Percentiles rank a stretch among this genome's conserved stretches.
Evolutionary conservation across 2,113 vertebrate genomes (phyloP).

Genomic region (Condylura cristata): DNA sequence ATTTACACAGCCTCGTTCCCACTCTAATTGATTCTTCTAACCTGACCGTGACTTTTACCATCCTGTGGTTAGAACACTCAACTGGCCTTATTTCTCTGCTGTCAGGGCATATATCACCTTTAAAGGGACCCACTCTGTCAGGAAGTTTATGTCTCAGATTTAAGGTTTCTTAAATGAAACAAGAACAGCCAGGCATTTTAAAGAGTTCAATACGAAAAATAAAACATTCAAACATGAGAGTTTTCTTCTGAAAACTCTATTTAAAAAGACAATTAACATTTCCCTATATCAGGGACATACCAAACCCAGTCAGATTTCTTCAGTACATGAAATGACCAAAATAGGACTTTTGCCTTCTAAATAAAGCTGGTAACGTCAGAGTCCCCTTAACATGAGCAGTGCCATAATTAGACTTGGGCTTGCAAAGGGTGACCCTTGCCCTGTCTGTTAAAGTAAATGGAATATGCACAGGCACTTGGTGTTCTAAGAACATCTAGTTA

Average conservation of each 20-base stretch:
- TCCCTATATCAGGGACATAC: neutral
- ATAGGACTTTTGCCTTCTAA: neutral
- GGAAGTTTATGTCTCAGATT: constrained; percentile 77
- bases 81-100: constrained; percentile 71
- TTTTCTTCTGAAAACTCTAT: constrained; percentile 59
- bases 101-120: constrained; percentile 73
- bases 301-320: constrained; percentile 33
- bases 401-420: neutral
- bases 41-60: constrained; percentile 81
- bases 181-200: constrained; percentile 58
- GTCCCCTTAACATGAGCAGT: neutral
- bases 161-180: constrained; percentile 76
- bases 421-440: neutral
- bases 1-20: constrained; percentile 83
- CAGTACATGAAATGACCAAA: neutral
- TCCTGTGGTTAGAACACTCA: constrained; percentile 65
- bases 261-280: constrained; percentile 11
- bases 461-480: neutral
- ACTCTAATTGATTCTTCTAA: constrained; percentile 86
- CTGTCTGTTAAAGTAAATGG: neutral
- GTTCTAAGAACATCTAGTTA: neutral
- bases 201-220: constrained; percentile 54
- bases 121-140: constrained; percentile 64
- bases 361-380: constrained; percentile 4
- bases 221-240: constrained; percentile 41